Base-by-base conservation (phyloP, 2,888 invertebrate species). In the Macrophya alboannulata region DNA sequence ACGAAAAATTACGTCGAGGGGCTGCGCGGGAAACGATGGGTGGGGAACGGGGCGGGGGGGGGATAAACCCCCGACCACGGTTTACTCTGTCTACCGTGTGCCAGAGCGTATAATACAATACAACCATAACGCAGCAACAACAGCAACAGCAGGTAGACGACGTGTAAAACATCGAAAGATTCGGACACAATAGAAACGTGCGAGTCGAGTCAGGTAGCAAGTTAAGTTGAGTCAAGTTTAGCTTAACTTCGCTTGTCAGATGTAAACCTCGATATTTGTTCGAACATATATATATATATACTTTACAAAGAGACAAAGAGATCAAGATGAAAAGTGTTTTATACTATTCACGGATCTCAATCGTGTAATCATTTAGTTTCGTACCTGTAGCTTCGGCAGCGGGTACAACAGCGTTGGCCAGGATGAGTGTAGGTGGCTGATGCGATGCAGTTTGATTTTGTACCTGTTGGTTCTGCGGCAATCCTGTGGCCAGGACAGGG, bases 351-450 rank as follows among this genome's bases (percentile, higher is more conserved):
- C 17, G 51, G 25, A 31, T 62, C 62, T 62, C 25, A 25, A 62
- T 62, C 62, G 62, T 25, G 21, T 62, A 25, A 62, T 25, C 62
- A 62, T 25, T 68, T 68, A 25, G 68, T 68, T 68, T 21, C 84
- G 89, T 91, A 92, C 92, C 92, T 91, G 92, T 86, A 86, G 88
- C 87, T 88, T 88, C 90, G 86, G 86, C 89, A 76, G 87, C 88
- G 85, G 86, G 84, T 76, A 89, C 72, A 43, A 43, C 31, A 71
- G 45, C 71, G 83, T 45, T 83, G 83, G 17, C 68, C 83, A 68
- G n/a, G 48, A 9, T 48, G 40, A 83, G 45, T 83, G 83, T 48
- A 37, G 83, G 45, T 31, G 83, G 68, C n/a, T 83, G 83, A 45
- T 62, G 81, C 40, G 83, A 48, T 83, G 83, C 83, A 71, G 83